Evolutionary conservation across 2,888 invertebrate species (phyloP), one percentile per base, ranked within the genome.

Genomic region (Teleogryllus oceanicus): DNA sequence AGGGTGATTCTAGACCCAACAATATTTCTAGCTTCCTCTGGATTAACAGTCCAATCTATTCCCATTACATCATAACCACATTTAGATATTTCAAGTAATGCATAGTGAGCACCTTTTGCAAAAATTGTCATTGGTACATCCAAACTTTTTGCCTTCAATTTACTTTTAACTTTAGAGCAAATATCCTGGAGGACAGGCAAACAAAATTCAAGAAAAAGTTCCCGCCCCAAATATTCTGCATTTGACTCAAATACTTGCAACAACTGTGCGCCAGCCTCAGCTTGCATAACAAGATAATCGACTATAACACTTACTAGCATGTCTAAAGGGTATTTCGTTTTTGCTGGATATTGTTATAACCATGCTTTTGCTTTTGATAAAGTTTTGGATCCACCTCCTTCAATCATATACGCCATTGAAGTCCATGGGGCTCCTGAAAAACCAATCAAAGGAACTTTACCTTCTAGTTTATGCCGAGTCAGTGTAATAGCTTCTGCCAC

Each of bases 371-470:
- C 92, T 88, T 96, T 96, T 1, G 94, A 92, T 91, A 96, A 93
- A 0, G 97, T 97, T 86, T 95, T 94, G 83, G 96, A 96, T 49
- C 97, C 96, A 20, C 96, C 96, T 78, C 98, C 98, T 90, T 99
- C 98, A 84, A 99, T 94, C 98, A 99, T 99, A 86, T 98, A 99
- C 79, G 95, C 94, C 96, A 99, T 96, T 80, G 99, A 88, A 1
- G 98, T 99, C 93, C 98, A 99, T 93, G 94, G 86, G 83, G 83
- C 83, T 13, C 83, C 83, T 16, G 82, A 81, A 76, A 83, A 82
- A 11, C 82, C 82, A 49, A 82, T 78, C 13, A 82, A 78, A 5
- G 82, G 82, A 1, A 82, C 97, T 89, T 93, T 94, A 62, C 98
- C 98, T 81, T 96, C 92, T 82, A 99, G 89, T 85, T 91, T 92